phyloP scores from a whole-genome alignment of 2,888 invertebrate species.

The Xylocampa areola region DNA sequence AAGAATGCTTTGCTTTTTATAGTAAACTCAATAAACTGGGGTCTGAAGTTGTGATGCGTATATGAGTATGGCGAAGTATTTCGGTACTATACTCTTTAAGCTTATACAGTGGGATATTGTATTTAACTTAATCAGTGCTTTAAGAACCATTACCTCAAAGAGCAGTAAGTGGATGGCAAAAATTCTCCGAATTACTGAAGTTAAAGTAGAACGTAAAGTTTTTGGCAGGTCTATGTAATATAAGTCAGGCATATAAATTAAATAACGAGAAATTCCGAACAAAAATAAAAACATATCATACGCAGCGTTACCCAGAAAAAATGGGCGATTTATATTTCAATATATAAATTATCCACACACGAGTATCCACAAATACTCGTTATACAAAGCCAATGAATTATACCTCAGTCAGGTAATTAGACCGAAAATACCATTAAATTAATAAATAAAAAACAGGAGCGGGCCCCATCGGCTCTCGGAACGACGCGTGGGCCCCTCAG shows the following conservation, averaged over 20 bases:
- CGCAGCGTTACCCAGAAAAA: constrained; percentile 14
- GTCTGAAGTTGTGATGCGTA: constrained; percentile 44
- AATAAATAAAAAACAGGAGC: constrained; percentile 89
- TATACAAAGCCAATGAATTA: constrained; percentile 85
- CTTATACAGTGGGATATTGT: not conserved
- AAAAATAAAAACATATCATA: constrained; percentile 13
- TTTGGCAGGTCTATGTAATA: not conserved
- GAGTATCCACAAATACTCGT: constrained; percentile 79
- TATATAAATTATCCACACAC: constrained; percentile 71
- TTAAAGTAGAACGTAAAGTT: too few species aligned
- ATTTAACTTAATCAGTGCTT: constrained; percentile 1
- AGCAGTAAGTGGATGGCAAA: not conserved
- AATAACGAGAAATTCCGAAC: not conserved
- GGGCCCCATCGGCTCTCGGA: constrained; percentile 80
- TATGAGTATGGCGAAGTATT: not conserved
- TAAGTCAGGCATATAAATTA: not conserved
- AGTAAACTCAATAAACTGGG: constrained; percentile 82
- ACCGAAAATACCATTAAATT: constrained; percentile 90
- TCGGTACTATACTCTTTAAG: not conserved
- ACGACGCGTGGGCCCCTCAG: constrained; percentile 85
- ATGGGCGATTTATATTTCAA: constrained; percentile 37
- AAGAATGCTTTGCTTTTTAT: constrained; percentile 90
- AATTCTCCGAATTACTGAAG: too few species aligned
- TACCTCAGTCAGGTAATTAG: constrained; percentile 89
- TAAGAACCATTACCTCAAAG: not conserved